phyloP scores from a whole-genome alignment of 2,113 vertebrate species.

The Hystrix cristata region DNA sequence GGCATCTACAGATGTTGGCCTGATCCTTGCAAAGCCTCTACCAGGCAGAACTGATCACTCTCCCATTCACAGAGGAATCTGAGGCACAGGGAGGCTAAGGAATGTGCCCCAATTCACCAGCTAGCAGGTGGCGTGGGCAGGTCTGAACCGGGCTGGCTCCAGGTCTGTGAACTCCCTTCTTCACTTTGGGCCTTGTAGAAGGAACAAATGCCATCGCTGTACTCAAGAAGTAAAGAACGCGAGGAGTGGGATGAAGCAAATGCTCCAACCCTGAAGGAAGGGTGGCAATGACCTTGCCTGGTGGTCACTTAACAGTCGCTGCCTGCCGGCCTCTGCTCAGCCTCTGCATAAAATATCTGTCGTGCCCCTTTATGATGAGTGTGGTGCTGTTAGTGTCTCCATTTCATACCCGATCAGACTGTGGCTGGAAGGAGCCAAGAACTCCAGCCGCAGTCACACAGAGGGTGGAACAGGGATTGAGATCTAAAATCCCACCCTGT shows the following conservation, averaged over 20 bases:
- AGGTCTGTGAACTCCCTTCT: neutral
- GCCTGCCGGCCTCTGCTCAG: neutral
- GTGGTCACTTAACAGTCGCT: neutral
- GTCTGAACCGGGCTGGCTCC: neutral
- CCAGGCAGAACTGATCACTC: neutral
- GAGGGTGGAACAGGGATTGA: neutral
- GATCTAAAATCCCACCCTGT: neutral
- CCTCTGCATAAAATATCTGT: neutral
- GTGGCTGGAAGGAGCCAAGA: neutral
- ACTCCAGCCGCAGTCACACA: neutral
- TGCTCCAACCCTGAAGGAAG: neutral
- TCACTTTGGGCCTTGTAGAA: neutral
- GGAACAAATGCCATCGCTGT: neutral
- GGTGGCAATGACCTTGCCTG: neutral
- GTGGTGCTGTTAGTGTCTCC: neutral
- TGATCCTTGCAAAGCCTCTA: neutral
- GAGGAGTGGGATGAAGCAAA: neutral
- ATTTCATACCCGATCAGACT: neutral
- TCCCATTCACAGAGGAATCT: neutral
- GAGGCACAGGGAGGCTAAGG: neutral
- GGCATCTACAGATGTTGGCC: neutral
- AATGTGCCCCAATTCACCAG: neutral
- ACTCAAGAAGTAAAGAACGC: neutral
- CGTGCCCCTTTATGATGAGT: neutral
- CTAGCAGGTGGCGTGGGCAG: neutral